Conservation (phyloP, 2,888 invertebrate genomes). For the Lepeophtheirus nordmannii region DNA sequence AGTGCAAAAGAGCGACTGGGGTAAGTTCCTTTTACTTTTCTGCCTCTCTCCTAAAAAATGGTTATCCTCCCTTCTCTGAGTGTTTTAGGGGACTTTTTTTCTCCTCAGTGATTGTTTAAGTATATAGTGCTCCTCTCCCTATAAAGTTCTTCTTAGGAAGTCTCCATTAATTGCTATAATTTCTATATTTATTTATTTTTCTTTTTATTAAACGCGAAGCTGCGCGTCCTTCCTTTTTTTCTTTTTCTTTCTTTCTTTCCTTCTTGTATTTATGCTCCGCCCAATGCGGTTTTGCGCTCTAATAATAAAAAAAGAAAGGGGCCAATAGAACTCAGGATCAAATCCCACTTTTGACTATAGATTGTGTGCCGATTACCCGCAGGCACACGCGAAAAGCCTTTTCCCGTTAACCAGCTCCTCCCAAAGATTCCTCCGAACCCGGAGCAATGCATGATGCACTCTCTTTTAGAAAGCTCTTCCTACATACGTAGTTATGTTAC, state of each 20-base stretch:
- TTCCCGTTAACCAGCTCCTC: constrained; percentile 2
- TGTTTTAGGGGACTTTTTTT: background rate
- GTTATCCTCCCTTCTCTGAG: background rate
- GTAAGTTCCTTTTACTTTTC: constrained; percentile 6
- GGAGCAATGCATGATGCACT: constrained; percentile 6
- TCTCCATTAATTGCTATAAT: background rate
- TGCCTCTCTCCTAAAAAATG: background rate
- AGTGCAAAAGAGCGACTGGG: constrained; percentile 3
- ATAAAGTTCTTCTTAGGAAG: background rate
- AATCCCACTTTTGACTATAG: background rate
- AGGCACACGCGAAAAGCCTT: background rate
- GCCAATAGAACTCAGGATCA: constrained; percentile 7
- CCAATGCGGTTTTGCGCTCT: background rate
- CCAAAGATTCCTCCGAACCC: background rate
- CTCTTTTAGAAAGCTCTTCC: background rate
- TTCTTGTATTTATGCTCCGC: background rate
- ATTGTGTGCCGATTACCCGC: background rate
- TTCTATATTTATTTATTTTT: background rate
- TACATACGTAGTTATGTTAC: too few relatives aligned
- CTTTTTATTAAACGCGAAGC: background rate
- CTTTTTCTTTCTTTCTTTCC: background rate
- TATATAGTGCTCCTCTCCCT: background rate
- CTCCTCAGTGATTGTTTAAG: background rate
- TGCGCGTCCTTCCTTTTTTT: background rate
- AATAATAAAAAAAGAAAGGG: background rate